Percentiles rank a stretch among this genome's conserved stretches.
phyloP scores from a whole-genome alignment of 2,113 vertebrate genomes.

The Aix galericulata region DNA sequence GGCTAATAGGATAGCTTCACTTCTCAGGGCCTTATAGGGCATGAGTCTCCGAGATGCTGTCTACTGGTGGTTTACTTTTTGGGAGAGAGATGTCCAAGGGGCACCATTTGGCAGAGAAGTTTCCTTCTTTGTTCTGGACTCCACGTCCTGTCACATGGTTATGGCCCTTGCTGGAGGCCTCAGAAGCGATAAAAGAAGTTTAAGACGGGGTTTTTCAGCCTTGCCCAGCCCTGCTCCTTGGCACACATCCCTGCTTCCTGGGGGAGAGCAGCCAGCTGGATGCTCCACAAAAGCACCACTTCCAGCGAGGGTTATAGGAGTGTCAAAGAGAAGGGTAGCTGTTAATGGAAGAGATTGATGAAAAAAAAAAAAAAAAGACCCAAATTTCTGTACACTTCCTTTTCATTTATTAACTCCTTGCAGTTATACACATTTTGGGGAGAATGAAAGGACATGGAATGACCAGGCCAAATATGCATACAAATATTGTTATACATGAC shows the following conservation, averaged over 20 bases:
- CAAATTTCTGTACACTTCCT: neutral
- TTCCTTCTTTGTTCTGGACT: neutral
- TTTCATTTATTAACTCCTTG: neutral
- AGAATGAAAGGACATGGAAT: neutral
- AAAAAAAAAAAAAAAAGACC: neutral
- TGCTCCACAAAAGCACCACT: constrained; percentile 8
- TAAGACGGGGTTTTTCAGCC: neutral
- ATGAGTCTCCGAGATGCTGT: neutral
- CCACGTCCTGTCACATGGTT: neutral
- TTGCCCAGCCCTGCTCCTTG: neutral
- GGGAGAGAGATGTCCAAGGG: neutral
- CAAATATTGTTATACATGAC: neutral
- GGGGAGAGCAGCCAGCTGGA: constrained; percentile 29
- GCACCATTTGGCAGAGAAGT: neutral
- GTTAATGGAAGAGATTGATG: neutral
- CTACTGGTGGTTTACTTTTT: neutral
- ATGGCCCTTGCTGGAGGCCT: neutral
- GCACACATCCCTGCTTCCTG: constrained; percentile 1
- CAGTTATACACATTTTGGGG: neutral
- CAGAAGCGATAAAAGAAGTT: neutral
- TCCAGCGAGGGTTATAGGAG: neutral
- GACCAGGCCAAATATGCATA: neutral
- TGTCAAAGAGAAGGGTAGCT: neutral
- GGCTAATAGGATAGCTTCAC: neutral
- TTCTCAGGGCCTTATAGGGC: neutral